Conservation (phyloP, 2,113 vertebrate species). For the Suricata suricatta region DNA sequence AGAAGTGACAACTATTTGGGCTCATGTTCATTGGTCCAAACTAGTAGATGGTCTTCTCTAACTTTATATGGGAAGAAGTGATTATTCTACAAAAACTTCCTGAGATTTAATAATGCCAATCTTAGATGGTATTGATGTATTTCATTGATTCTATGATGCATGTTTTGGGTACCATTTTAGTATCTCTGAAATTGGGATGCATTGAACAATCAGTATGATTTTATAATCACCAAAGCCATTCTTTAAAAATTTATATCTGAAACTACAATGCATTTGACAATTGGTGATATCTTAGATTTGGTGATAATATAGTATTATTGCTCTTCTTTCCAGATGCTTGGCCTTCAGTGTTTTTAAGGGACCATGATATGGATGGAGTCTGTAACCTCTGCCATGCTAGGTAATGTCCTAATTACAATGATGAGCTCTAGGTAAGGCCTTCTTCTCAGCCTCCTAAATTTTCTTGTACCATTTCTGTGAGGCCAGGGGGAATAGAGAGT, state of each 20-base stretch:
- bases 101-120: neutral
- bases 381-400: neutral
- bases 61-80: neutral
- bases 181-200: neutral
- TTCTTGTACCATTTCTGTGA: neutral
- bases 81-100: neutral
- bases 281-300: neutral
- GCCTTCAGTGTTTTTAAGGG: neutral
- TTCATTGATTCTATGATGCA: neutral
- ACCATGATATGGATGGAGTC: neutral
- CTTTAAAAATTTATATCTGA: constrained; percentile 33
- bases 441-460: neutral
- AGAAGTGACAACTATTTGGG: neutral
- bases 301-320: neutral
- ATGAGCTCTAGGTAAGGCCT: neutral
- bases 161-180: neutral
- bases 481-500: neutral
- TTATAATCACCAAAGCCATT: neutral
- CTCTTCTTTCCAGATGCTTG: neutral
- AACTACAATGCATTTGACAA: neutral
- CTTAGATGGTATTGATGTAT: neutral
- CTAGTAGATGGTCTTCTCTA: neutral
- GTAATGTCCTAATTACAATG: neutral
- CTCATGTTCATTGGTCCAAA: neutral
- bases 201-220: neutral